A percentile compares a stretch with the other conserved stretches of the same genome.
Evolutionary conservation across 2,113 vertebrate species (phyloP).

Genomic region (Poeciliopsis occidentalis): DNA sequence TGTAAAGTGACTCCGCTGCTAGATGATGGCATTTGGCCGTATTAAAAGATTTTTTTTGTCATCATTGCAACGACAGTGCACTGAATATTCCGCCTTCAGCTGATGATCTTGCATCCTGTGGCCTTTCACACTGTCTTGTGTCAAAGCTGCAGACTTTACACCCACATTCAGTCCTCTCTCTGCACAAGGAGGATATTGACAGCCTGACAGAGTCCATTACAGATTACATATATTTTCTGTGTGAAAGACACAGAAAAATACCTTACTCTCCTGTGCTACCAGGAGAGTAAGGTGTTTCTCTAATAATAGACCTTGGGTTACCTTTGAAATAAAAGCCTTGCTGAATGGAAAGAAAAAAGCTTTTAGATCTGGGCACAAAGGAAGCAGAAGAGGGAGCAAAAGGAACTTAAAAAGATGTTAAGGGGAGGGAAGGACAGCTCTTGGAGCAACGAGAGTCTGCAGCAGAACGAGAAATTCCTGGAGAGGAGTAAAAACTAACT

Average conservation of each 20-base stretch:
- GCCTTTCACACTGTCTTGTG: neutral
- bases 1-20: no score
- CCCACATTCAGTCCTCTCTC: neutral
- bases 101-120: neutral
- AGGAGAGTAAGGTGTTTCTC: neutral
- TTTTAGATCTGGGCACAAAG: neutral
- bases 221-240: neutral
- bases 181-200: neutral
- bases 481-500: neutral
- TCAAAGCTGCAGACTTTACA: neutral
- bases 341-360: no score
- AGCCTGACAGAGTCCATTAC: neutral
- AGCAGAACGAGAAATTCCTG: neutral
- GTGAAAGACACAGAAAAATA: neutral
- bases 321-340: no score
- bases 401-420: neutral
- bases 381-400: neutral
- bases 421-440: neutral
- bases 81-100: neutral
- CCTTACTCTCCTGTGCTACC: neutral
- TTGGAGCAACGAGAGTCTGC: neutral
- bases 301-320: neutral
- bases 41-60: no score
- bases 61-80: no score
- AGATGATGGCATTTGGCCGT: no score